Conservation (phyloP, 1,140 invertebrate species). For the Drosophila ogumai region DNA sequence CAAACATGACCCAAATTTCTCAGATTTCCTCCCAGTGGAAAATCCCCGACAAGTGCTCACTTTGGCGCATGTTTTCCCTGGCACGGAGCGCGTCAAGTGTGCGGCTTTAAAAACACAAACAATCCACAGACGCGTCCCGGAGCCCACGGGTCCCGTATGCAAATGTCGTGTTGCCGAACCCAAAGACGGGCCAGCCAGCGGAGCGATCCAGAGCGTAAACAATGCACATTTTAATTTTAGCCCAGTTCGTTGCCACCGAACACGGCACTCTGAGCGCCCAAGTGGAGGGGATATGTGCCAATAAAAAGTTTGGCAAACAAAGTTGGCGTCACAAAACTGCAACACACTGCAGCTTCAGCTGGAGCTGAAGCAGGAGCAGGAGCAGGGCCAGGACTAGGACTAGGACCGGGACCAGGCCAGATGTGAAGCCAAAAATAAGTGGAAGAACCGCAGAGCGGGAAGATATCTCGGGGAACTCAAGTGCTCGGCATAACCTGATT, state of each 20-base stretch:
- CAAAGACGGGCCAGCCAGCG: conserved; percentile 16
- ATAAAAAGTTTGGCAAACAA: conserved; percentile 84
- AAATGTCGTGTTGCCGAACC: conserved; percentile 61
- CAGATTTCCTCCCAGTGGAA: conserved; percentile 1
- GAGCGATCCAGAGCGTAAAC: conserved; percentile 52
- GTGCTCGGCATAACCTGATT: conserved; percentile 59
- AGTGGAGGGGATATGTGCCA: conserved; percentile 75
- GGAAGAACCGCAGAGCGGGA: conserved; percentile 31
- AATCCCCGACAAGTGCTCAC: conserved; percentile 19
- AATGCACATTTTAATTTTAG: conserved; percentile 78
- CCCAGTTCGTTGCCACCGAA: conserved; percentile 73
- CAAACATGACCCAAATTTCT: background rate
- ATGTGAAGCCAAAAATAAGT: conserved; percentile 61
- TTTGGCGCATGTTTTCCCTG: conserved; percentile 41
- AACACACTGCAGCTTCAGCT: conserved; percentile 61
- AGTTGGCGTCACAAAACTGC: conserved; percentile 81
- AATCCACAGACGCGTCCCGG: conserved; percentile 13
- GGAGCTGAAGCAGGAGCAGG: conserved; percentile 10
- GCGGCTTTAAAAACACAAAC: conserved; percentile 57
- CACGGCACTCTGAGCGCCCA: conserved; percentile 33
- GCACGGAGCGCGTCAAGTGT: conserved; percentile 54
- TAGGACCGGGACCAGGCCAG: conserved; percentile 19
- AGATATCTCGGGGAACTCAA: conserved; percentile 23
- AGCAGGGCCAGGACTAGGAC: background rate
- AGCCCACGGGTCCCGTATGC: conserved; percentile 45